Percentiles rank a stretch among this genome's conserved stretches.
These are phyloP conservation scores for Crocuta crocuta DNA, from an alignment of 2,113 vertebrate genomes.

Conservation along the genomic window DNA sequence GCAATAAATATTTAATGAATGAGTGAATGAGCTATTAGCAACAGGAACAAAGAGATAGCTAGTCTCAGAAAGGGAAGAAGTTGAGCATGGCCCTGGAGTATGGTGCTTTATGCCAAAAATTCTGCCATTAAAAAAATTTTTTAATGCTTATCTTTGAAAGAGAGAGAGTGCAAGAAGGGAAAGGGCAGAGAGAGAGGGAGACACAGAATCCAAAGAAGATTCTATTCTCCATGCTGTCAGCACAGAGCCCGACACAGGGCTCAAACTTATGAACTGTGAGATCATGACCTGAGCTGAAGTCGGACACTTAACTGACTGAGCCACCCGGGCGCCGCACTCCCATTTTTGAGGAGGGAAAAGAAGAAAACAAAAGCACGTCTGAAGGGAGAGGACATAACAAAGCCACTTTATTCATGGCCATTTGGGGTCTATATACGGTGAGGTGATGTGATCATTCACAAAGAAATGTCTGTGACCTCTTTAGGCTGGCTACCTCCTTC, in stretches of 20 bases:
- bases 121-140: neutral
- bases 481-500: neutral
- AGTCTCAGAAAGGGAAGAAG: neutral
- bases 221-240: no score
- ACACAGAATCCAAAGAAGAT: no score
- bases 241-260: no score
- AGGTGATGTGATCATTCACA: neutral
- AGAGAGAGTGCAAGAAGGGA: no score
- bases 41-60: neutral
- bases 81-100: neutral
- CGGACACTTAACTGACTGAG: no score
- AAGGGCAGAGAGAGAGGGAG: no score
- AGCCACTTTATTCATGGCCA: neutral
- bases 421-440: neutral
- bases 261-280: no score
- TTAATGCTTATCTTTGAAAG: no score
- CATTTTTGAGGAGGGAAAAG: neutral
- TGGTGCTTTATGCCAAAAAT: neutral
- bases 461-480: neutral
- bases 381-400: neutral
- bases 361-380: constrained; percentile 16
- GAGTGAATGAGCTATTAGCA: neutral
- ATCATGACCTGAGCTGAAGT: no score
- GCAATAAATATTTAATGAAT: neutral
- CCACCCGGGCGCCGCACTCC: neutral